Percentiles rank a stretch among this genome's conserved stretches.
These are phyloP conservation scores for Watsonalla cultraria DNA, from an alignment of 2,888 invertebrate genomes.

Conservation along the genomic window DNA sequence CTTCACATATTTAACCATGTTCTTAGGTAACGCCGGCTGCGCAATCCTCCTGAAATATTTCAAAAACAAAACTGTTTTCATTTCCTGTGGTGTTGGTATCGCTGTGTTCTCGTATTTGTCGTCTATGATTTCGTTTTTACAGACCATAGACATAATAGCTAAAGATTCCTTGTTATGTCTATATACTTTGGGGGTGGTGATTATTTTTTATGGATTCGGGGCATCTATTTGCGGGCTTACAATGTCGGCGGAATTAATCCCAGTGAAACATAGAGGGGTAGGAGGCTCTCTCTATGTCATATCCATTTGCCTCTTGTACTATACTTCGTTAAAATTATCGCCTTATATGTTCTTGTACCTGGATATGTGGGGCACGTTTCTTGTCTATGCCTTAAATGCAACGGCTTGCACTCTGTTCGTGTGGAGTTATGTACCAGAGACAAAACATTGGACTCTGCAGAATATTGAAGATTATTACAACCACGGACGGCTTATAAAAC, in stretches of 20 bases:
- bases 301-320: constrained; percentile 11
- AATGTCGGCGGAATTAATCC: constrained; percentile 16
- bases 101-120: constrained; percentile 5
- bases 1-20: constrained; percentile 7
- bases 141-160: constrained; percentile 5
- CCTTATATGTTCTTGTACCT: constrained; percentile 17
- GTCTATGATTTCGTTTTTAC: constrained; percentile 8
- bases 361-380: constrained; percentile 15
- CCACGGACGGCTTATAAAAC: background rate
- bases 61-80: constrained; percentile 12
- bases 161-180: constrained; percentile 12
- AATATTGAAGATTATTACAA: constrained; percentile 18
- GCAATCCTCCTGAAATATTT: constrained; percentile 8
- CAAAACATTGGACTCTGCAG: constrained; percentile 15
- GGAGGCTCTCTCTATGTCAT: constrained; percentile 16
- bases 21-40: constrained; percentile 4
- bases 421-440: constrained; percentile 18
- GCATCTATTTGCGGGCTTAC: constrained; percentile 8
- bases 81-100: constrained; percentile 6
- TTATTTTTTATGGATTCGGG: constrained; percentile 10
- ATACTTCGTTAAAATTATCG: constrained; percentile 14
- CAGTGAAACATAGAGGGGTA: constrained; percentile 19
- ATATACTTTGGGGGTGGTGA: constrained; percentile 10
- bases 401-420: constrained; percentile 8
- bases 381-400: constrained; percentile 11